Base-by-base conservation (phyloP, 2,888 invertebrate species). In the Bellardia pandia region DNA sequence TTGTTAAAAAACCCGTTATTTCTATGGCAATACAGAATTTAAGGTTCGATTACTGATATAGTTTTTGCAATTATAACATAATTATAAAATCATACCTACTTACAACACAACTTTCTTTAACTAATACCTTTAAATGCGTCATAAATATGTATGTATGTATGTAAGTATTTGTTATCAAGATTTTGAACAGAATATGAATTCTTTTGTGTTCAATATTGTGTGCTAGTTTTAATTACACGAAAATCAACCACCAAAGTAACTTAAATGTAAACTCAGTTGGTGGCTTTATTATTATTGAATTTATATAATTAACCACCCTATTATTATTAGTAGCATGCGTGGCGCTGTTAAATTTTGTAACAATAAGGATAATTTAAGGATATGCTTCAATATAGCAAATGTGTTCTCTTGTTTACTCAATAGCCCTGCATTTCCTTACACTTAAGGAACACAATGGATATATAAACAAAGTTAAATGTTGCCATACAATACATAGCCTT, bases 231-330 rank as follows among this genome's bases (percentile, higher is more conserved):
- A 69, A 62, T 69, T 69, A 37, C 11, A 60, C 33, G 30, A 23
- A 23, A 68, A 83, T 64, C 83, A 71, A 83, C 83, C 83, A 83
- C 83, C 77, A 68, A 45, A 45, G 33, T 60, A 11, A 62, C 8
- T 62, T 40, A 8, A 42, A 45, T 56, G 69, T 71, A 60, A 71
- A 79, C 82, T 53, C 77, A 45, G 77, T 71, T 83, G 62, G 71
- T 71, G 69, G 62, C 42, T 83, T 83, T 77, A 77, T 83, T 76
- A 83, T 62, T 83, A 83, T 83, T 76, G 74, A 75, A 75, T 75
- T 81, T 66, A 75, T 56, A 74, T 81, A 75, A 81, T 81, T 81
- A 74, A 81, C 81, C 75, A 81, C 81, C 81, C 81, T 68, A 75
- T 81, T 68, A 81, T 23, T 23, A 75, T 81, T 81, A 81, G n/a